Base-by-base conservation (phyloP, 1,140 invertebrate species). In the Vanessa tameamea region DNA sequence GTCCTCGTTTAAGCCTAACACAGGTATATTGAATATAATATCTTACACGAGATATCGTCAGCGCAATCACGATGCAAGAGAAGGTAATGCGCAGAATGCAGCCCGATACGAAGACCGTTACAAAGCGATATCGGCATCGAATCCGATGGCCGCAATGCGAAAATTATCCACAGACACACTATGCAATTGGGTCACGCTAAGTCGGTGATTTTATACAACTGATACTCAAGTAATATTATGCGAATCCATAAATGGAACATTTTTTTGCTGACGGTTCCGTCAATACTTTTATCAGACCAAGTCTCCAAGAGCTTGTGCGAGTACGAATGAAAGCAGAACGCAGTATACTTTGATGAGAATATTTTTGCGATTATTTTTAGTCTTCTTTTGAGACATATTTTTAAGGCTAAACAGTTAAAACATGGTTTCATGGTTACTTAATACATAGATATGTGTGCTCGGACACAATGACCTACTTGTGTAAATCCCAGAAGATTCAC, bases 141-240 rank as follows among this genome's bases (percentile, higher is more conserved):
- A 89, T 87, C 81, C 83, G 85, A 90, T 89, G 84, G 82, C 74
- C 78, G 82, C 85, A 89, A 84, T 87, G 87, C 83, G 86, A 89
- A 89, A 88, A 89, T 89, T 89, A 89, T 88, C 87, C 31, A 47
- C 61, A 59, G 55, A 59, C 55, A 59, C 55, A 59, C 55, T 59
- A 59, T 59, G 55, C 55, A 78, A 82, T 78, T 80, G 76, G 69
- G 64, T 76, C 67, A 76, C 59, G 31, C 47, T 68, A 76, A 76
- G 66, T 47, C 55, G 31, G 43, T 61, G 55, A 55, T 55, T 69
- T 48, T 47, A 47, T 59, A 61, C 67, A 55, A 61, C 67, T 57
- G 67, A 53, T 47, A 55, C 16, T 69, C 37, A 12, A n/a, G 1
- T 69, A 69, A 69, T 69, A 69, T 59, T 59, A 59, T 59, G 43